A percentile compares a stretch with the other conserved stretches of the same genome.
Evolutionary conservation across 1,140 invertebrate species (phyloP).

Genomic region (Eulimnadia texana): DNA sequence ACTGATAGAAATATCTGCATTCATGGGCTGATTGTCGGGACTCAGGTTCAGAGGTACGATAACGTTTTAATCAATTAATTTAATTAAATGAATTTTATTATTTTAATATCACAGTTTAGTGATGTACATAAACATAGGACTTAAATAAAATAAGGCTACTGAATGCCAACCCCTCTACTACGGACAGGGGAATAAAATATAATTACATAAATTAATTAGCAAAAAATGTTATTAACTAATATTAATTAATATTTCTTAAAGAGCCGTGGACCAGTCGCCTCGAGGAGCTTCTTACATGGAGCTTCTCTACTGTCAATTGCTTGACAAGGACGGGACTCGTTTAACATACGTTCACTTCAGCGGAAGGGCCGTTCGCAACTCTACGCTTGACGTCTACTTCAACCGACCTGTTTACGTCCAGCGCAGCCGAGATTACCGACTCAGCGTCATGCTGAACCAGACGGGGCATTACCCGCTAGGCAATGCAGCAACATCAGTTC

Average conservation of each 20-base stretch:
- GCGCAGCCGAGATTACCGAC: slow-evolving; percentile 50
- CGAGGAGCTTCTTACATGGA: too few relatives aligned
- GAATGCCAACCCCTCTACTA: too few relatives aligned
- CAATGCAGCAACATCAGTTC: slow-evolving; percentile 41
- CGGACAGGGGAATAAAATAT: too few relatives aligned
- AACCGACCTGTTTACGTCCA: slow-evolving; percentile 58
- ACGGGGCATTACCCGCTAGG: slow-evolving; percentile 59
- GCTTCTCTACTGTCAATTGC: slow-evolving; percentile 58
- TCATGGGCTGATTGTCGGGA: slow-evolving; percentile 34
- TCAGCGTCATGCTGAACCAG: slow-evolving; percentile 65
- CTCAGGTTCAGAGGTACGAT: slow-evolving; percentile 14
- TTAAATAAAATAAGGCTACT: slow-evolving; percentile 16
- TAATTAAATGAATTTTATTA: slow-evolving; percentile 3
- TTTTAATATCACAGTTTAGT: neutral
- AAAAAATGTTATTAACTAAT: too few relatives aligned
- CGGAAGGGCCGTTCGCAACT: slow-evolving; percentile 40
- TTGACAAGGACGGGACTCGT: slow-evolving; percentile 54
- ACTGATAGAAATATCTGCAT: slow-evolving; percentile 63
- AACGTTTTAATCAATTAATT: too few relatives aligned
- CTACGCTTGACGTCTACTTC: slow-evolving; percentile 57
- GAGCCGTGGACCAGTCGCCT: too few relatives aligned
- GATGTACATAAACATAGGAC: neutral
- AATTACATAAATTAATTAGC: too few relatives aligned
- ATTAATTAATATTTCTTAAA: too few relatives aligned
- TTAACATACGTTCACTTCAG: slow-evolving; percentile 66